Evolutionary conservation across 2,113 vertebrate genomes (phyloP).

Genomic region (Sinocyclocheilus anshuiensis): DNA sequence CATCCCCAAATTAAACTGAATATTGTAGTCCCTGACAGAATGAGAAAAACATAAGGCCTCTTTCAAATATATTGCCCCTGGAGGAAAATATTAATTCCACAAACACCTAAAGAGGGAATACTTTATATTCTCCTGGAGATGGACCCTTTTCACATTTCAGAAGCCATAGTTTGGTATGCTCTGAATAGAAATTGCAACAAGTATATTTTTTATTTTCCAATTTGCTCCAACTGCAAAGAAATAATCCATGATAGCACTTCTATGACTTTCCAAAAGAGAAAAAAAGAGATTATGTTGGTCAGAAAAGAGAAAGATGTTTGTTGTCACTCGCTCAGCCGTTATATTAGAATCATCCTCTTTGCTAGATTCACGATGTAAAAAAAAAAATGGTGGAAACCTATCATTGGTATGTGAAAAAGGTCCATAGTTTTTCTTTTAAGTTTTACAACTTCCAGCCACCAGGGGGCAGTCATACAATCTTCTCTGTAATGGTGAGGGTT

Average conservation of each 20-base stretch:
- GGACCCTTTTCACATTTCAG: not conserved
- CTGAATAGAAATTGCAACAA: not conserved
- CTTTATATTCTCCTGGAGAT: not conserved
- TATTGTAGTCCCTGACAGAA: conserved; percentile 33
- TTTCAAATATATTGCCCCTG: conserved; percentile 5
- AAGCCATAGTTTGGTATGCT: not conserved
- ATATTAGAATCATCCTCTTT: too few relatives aligned
- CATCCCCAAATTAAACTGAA: conserved; percentile 19
- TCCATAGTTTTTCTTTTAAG: not conserved
- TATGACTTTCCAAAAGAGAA: not conserved
- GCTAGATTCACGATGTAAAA: too few relatives aligned
- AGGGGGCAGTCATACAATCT: conserved; percentile 24
- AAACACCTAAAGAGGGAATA: not conserved
- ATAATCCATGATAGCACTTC: not conserved
- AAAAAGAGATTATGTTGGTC: too few relatives aligned
- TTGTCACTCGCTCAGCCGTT: too few relatives aligned
- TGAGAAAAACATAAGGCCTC: conserved; percentile 35
- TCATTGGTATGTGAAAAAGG: not conserved
- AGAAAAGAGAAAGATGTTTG: too few relatives aligned
- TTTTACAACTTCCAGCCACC: conserved; percentile 1
- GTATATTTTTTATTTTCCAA: not conserved
- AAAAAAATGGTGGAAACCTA: not conserved
- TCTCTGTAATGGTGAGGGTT: conserved; percentile 37
- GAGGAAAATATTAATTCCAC: not conserved
- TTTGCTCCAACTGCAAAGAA: not conserved